Percentiles rank a stretch among this genome's conserved stretches.
phyloP scores from a whole-genome alignment of 2,888 invertebrate species.

The Drosophila cracens region DNA sequence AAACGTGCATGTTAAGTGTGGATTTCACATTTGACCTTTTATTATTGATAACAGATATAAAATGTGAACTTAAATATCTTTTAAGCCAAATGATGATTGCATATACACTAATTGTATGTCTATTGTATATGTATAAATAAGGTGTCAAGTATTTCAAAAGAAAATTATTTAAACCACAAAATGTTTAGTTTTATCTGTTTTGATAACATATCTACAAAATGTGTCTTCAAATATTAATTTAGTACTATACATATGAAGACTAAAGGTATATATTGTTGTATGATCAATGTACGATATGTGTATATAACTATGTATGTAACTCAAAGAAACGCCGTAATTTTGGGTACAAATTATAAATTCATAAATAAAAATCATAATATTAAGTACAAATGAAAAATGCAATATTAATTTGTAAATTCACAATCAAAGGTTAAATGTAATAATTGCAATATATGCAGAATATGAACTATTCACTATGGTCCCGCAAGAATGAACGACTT shows the following conservation, averaged over 20 bases:
- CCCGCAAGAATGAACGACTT: neutral
- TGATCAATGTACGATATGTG: no score
- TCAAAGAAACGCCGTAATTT: neutral
- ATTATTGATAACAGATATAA: neutral
- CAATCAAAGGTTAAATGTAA: neutral
- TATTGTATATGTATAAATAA: neutral
- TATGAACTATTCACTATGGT: neutral
- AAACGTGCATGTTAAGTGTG: neutral
- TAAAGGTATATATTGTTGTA: neutral
- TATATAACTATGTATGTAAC: no score
- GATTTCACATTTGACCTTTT: neutral
- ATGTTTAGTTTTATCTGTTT: neutral
- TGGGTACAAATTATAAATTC: neutral
- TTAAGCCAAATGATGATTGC: neutral
- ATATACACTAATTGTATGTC: neutral
- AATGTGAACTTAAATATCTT: neutral
- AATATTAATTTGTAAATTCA: neutral
- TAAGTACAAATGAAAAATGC: neutral
- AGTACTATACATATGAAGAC: neutral
- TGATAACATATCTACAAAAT: neutral
- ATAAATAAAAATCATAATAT: neutral
- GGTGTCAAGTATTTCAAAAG: neutral
- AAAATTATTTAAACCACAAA: neutral
- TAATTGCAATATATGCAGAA: neutral
- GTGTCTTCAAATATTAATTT: neutral